Evolutionary conservation across 2,888 invertebrate species (phyloP).

Genomic region (Drosophila koepferae): DNA sequence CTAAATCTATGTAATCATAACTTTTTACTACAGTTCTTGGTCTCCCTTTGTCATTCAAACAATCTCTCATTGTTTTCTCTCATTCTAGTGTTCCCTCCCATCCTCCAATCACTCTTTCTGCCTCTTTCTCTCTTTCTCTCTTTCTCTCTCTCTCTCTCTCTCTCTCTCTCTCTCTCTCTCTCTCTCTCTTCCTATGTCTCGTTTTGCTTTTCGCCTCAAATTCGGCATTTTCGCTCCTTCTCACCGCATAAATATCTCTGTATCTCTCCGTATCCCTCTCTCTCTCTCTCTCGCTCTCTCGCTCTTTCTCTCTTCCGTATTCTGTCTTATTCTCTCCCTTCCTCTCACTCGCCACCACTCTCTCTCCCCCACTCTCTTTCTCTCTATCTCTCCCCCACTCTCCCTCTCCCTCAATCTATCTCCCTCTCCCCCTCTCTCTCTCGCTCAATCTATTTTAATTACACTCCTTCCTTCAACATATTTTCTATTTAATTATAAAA

Average conservation of each 20-base stretch:
- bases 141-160: background rate
- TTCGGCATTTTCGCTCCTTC: no score
- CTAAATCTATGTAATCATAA: background rate
- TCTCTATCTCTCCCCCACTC: background rate
- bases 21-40: background rate
- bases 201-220: no score
- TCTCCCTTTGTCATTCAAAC: background rate
- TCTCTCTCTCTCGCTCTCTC: background rate
- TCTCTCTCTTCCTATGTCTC: background rate
- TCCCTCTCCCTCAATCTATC: background rate
- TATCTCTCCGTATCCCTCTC: background rate
- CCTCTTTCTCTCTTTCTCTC: background rate
- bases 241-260: no score
- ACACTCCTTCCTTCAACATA: background rate
- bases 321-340: no score
- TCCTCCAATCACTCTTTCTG: no score
- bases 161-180: background rate
- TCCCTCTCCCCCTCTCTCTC: background rate
- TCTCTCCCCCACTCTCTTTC: no score
- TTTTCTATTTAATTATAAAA: background rate
- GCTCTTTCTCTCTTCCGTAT: no score
- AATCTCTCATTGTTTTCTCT: background rate
- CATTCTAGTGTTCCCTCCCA: no score
- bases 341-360: no score
- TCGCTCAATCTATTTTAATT: background rate